Base-by-base conservation (phyloP, 2,797 vertebrate genomes). In the Enteromius treurensis region DNA sequence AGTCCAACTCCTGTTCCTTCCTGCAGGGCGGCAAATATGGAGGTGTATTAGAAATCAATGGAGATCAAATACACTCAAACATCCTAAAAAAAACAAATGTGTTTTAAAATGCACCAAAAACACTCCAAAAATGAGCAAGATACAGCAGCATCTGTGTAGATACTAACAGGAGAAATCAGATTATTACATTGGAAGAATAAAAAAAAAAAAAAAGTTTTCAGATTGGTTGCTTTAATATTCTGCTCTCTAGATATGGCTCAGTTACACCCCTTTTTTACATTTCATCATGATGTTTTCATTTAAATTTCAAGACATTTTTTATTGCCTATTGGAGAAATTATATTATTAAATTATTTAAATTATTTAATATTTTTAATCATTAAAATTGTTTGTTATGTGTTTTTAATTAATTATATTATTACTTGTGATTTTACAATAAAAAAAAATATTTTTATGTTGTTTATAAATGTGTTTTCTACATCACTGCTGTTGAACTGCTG, bases 1-100 rank as follows among this genome's bases (percentile, higher is more conserved):
- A 99, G 95, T 98, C 95, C 87, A 99, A 94, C 93, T 99, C 97
- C 94, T 99, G 95, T 90, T 99, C 96, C 90, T 99, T 99, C 90
- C 98, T 99, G 92, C 51, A 84, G 55, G 23, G 53, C 45, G 81
- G 83, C 1, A 83, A 40, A 2, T 29, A 84, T 23, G 78, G 13
- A 29, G 26, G 8, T 40, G 32, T 10, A 62, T 34, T 29, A 47
- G 26, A 62, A 58, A 73, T 47, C 1, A n/a, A 80, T 29, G 4
- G 15, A 69, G 21, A 40, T 49, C 5, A 76, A 15, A 23, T 60
- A 2, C 9, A 62, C 13, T 34, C 7, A 55, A 55, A 75, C 32
- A 9, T 62, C 23, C 53, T 17, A 42, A 62, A 77, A 62, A 29
- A 0, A 77, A 19, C 4, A 4, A 11, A 19, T 26, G 67, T 67